Evolutionary conservation across 1,140 invertebrate genomes (phyloP), one percentile per base, ranked within the genome.

Genomic region (Euwallacea similis): DNA sequence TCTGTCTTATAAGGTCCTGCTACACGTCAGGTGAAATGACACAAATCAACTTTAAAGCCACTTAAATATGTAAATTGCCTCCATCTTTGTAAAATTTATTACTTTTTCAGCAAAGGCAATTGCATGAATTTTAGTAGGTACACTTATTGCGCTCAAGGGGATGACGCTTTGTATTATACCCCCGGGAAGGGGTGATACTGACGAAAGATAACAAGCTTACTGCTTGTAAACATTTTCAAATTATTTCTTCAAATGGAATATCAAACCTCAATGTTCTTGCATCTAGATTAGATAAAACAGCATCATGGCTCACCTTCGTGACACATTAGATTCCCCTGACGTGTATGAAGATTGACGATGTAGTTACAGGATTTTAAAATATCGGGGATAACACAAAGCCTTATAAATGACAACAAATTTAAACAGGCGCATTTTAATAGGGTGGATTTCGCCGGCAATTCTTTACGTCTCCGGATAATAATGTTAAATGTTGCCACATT

Each of bases 381-480:
- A 76, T 76, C 66, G 65, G 66, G 75, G 75, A 76, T 76, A 73
- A 75, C 56, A 50, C 69, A 75, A 76, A 75, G 71, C 75, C 59
- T 76, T 75, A 76, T 74, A 76, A 76, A 76, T 76, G 75, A 75
- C 73, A 66, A 65, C 66, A 75, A 75, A 50, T 74, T 74, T 72
- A 73, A 71, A 72, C 64, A 68, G 73, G 44, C 69, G 73, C 69
- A 67, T 72, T 72, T 72, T 72, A 72, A 67, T 72, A 56, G 63
- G 41, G 44, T 15, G 54, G 56, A 66, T 66, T 71, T 66, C 46
- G 4, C 13, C 7, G 33, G 66, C 66, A 50, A 69, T 69, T 61
- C 42, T 69, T 69, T 61, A 47, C 41, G 44, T 42, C 44, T 13
- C 43, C 41, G 44, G 56, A 61, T 69, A 69, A 68, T 69, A 69